A percentile compares a stretch with the other conserved stretches of the same genome.
phyloP scores from a whole-genome alignment of 2,113 vertebrate genomes.

The Alligator mississippiensis region DNA sequence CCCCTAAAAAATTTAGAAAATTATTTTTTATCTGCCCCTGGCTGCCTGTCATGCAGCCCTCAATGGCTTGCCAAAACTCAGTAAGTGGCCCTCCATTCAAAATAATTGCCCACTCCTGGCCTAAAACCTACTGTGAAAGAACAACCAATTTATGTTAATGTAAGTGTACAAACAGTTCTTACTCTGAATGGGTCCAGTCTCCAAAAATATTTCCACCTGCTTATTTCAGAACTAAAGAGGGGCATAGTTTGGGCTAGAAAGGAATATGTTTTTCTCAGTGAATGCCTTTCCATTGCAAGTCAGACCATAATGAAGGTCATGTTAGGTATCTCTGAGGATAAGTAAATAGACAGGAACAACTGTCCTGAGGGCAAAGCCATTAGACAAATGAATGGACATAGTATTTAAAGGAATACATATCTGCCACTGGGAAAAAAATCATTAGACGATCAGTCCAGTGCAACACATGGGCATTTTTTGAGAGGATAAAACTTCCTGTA shows the following conservation, averaged over 20 bases:
- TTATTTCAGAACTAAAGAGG: conserved; percentile 44
- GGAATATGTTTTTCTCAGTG: conserved; percentile 17
- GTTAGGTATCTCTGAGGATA: conserved; percentile 60
- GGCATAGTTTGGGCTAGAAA: conserved; percentile 39
- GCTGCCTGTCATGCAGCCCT: too few species aligned
- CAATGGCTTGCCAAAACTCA: too few species aligned
- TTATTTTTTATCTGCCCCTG: too few species aligned
- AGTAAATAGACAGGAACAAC: conserved; percentile 55
- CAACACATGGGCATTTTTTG: conserved; percentile 43
- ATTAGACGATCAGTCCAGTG: conserved; percentile 53
- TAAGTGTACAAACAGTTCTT: conserved; percentile 60
- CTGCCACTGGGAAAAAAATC: conserved; percentile 33
- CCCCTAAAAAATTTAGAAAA: too few species aligned
- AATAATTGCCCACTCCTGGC: too few species aligned
- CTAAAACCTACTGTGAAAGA: background rate
- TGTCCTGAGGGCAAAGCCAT: conserved; percentile 41
- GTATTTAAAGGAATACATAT: conserved; percentile 53
- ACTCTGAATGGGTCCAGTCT: conserved; percentile 56
- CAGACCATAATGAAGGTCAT: conserved; percentile 47
- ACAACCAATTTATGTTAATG: conserved; percentile 58
- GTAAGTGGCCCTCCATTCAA: too few species aligned
- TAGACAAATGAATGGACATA: conserved; percentile 50
- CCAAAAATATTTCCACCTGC: conserved; percentile 64
- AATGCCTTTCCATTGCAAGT: conserved; percentile 51
- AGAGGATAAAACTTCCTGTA: conserved; percentile 6